Evolutionary conservation across 2,113 vertebrate genomes (phyloP).

Genomic region (Myotis davidii): DNA sequence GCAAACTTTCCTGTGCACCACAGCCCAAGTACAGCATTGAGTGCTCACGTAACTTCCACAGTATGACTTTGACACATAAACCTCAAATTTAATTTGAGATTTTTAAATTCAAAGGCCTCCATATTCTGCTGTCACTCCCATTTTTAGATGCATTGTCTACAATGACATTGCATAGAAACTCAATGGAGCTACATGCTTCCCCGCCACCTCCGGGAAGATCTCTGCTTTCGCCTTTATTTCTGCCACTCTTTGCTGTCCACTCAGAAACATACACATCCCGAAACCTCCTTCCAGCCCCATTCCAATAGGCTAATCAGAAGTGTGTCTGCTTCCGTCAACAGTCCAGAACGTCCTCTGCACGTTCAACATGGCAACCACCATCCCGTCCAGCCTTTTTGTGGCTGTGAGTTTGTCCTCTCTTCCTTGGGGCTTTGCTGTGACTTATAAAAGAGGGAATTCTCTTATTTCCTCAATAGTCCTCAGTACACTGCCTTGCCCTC

Average conservation of each 20-base stretch:
- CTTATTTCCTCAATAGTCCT: not conserved
- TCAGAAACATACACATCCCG: not conserved
- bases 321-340: not conserved
- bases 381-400: accelerated
- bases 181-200: accelerated
- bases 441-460: not conserved
- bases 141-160: not conserved
- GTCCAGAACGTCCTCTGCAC: not conserved
- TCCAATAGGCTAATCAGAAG: not conserved
- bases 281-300: not conserved
- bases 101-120: not conserved
- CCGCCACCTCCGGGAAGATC: too few species aligned
- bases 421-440: not conserved
- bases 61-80: not conserved
- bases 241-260: not conserved
- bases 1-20: accelerated
- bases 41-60: not conserved
- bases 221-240: not conserved
- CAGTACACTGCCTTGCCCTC: not conserved
- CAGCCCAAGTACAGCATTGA: accelerated
- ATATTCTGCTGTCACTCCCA: not conserved
- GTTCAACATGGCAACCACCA: accelerated
- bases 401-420: not conserved
- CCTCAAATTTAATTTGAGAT: not conserved
- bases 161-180: accelerated